Conservation (phyloP, 1,140 invertebrate species). For the Atta colombica region DNA sequence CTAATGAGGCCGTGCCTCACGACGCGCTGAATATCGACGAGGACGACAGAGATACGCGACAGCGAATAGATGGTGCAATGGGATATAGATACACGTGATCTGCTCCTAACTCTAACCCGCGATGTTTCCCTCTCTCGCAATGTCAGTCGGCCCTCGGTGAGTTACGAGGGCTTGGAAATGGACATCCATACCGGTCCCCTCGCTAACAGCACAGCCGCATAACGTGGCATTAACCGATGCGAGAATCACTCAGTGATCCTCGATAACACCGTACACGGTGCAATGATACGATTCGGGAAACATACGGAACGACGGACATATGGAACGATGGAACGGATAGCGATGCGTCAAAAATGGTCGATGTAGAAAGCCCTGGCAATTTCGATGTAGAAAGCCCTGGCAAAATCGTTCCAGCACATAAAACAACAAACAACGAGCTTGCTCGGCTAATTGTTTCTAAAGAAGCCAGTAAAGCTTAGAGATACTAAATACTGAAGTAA, state of each 20-base stretch:
- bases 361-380: not conserved
- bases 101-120: conserved; percentile 37
- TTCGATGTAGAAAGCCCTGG: not conserved
- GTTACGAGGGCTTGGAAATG: conserved; percentile 57
- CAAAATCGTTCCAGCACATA: not conserved
- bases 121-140: not conserved
- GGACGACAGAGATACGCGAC: conserved; percentile 57
- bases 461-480: not conserved
- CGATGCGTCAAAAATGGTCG: not conserved
- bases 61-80: not conserved
- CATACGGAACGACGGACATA: not conserved
- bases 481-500: not conserved
- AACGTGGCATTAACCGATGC: conserved; percentile 16
- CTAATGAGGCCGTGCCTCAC: conserved; percentile 71
- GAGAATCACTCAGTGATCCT: conserved; percentile 9
- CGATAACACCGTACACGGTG: not conserved
- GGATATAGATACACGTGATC: conserved; percentile 39
- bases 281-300: not conserved
- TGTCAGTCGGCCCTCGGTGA: conserved; percentile 1
- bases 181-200: not conserved
- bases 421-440: not conserved
- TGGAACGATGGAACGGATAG: not conserved
- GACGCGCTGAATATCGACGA: conserved; percentile 66
- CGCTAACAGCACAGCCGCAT: not conserved
- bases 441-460: not conserved